Conservation (phyloP, 2,888 invertebrate genomes). For the Sarcophaga variegata region DNA sequence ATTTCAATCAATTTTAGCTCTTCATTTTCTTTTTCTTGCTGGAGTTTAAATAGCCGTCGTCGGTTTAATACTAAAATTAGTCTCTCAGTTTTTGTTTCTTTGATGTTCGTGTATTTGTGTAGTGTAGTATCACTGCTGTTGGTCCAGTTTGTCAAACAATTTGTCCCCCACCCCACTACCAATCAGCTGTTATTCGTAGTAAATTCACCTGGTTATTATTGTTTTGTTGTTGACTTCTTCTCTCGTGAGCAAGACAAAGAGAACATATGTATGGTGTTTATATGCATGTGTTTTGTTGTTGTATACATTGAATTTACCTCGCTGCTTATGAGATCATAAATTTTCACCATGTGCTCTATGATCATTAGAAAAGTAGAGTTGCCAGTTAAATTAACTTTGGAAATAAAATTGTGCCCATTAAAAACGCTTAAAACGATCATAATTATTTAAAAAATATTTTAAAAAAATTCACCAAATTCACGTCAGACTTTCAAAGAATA, state of each 20-base stretch:
- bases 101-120: neutral
- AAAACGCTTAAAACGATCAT: too few relatives aligned
- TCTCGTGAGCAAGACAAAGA: conserved; percentile 12
- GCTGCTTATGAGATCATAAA: conserved; percentile 16
- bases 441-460: too few relatives aligned
- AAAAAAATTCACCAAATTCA: too few relatives aligned
- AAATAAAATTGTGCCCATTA: neutral
- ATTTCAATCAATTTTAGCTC: neutral
- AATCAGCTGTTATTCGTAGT: conserved; percentile 48
- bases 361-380: conserved; percentile 16
- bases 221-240: neutral
- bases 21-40: neutral
- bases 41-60: conserved; percentile 1
- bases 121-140: neutral
- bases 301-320: conserved; percentile 26
- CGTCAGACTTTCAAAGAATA: too few relatives aligned
- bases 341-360: conserved; percentile 17
- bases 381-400: neutral
- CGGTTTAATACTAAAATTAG: neutral
- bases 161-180: too few relatives aligned
- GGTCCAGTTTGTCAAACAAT: neutral
- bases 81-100: neutral
- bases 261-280: conserved; percentile 26
- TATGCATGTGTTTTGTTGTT: conserved; percentile 30
- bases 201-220: conserved; percentile 53